Evolutionary conservation across 2,888 invertebrate genomes (phyloP).

Genomic region (Unio pictorum): DNA sequence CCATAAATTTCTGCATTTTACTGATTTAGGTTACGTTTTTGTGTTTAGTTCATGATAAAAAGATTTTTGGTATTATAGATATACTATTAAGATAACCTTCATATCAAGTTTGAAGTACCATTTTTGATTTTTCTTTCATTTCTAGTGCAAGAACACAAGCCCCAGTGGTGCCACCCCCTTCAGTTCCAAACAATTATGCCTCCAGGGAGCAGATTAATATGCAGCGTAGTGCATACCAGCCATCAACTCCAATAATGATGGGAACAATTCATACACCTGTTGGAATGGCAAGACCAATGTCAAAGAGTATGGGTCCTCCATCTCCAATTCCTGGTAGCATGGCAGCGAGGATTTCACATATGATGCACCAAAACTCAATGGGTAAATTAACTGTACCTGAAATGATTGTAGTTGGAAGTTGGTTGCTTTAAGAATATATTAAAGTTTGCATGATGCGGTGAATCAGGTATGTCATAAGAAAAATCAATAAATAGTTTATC

Average conservation of each 20-base stretch:
- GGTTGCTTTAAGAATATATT: too few species aligned
- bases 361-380: conserved; percentile 11
- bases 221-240: conserved; percentile 7
- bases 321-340: conserved; percentile 15
- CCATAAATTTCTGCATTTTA: too few species aligned
- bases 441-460: too few species aligned
- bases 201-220: conserved; percentile 72
- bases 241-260: conserved; percentile 23
- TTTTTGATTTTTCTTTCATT: background rate
- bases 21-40: too few species aligned
- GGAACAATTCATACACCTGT: conserved; percentile 40
- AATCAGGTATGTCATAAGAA: too few species aligned
- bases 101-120: background rate
- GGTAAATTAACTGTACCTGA: too few species aligned
- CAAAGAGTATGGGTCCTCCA: conserved; percentile 22
- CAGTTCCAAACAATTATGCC: conserved; percentile 88
- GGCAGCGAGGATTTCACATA: conserved; percentile 7
- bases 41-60: too few species aligned
- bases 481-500: too few species aligned
- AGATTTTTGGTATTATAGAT: background rate
- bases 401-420: too few species aligned
- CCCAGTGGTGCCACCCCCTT: conserved; percentile 95
- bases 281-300: conserved; percentile 58
- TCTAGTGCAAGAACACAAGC: conserved; percentile 79
- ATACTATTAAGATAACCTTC: background rate